These are phyloP conservation scores for Drosophila burlai DNA, from an alignment of 1,140 invertebrate genomes.

Conservation along the genomic window DNA sequence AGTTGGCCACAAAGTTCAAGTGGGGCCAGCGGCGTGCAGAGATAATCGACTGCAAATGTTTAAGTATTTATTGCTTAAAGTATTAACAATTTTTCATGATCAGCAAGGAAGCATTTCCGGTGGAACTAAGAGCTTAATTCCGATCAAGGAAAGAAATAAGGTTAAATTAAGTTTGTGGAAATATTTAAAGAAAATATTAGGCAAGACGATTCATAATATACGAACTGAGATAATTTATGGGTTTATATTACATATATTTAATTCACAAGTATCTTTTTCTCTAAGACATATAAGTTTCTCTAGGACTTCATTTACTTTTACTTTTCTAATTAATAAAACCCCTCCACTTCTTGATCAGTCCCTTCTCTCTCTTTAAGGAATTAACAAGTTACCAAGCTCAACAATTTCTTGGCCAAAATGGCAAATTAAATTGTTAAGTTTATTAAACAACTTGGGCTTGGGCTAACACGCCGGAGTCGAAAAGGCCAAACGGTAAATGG, in stretches of 20 bases:
- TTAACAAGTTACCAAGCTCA: neutral
- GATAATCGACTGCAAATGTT: slow-evolving; percentile 22
- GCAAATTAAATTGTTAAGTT: slow-evolving; percentile 71
- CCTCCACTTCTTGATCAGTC: neutral
- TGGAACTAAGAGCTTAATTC: neutral
- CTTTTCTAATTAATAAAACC: neutral
- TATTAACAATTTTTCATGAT: neutral
- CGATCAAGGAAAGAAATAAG: too few species aligned
- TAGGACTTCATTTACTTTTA: neutral
- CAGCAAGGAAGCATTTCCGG: slow-evolving; percentile 2
- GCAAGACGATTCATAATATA: rapidly evolving
- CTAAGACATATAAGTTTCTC: neutral
- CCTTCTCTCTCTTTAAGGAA: slow-evolving; percentile 1
- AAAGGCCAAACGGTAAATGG: slow-evolving; percentile 50
- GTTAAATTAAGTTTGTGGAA: neutral
- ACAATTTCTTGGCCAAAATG: slow-evolving; percentile 29
- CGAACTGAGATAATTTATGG: neutral
- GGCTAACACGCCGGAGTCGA: slow-evolving; percentile 16
- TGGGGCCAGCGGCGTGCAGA: slow-evolving; percentile 27
- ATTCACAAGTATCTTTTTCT: neutral
- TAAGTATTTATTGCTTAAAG: neutral
- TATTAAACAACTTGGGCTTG: slow-evolving; percentile 49
- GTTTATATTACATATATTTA: neutral
- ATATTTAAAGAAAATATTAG: neutral
- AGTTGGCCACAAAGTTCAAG: slow-evolving; percentile 67